A percentile compares a stretch with the other conserved stretches of the same genome.
Conservation (phyloP, 2,797 vertebrate genomes). For the Notoglanidium macrostoma region DNA sequence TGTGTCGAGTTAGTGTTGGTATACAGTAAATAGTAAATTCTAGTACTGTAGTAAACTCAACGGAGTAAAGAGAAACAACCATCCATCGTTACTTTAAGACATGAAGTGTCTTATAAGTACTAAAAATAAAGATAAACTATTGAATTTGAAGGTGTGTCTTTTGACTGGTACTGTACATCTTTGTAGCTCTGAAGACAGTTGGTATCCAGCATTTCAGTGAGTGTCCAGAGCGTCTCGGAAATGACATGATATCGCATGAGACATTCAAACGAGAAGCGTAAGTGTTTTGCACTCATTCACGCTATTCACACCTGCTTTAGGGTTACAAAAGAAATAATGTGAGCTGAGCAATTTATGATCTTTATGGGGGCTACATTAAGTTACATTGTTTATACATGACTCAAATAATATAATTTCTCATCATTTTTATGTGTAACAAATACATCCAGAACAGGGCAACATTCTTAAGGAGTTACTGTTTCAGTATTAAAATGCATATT, state of each 20-base stretch:
- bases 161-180: not conserved
- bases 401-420: not conserved
- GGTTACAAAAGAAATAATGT: not conserved
- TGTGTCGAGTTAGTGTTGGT: too few relatives aligned
- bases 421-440: not conserved
- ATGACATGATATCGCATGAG: constrained; percentile 71
- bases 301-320: constrained; percentile 4
- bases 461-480: not conserved
- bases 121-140: too few relatives aligned
- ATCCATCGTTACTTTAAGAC: too few relatives aligned
- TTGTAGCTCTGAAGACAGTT: constrained; percentile 71
- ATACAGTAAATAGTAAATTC: too few relatives aligned
- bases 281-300: constrained; percentile 49
- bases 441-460: not conserved
- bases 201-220: constrained; percentile 70
- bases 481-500: not conserved
- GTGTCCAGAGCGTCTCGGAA: constrained; percentile 67
- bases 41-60: too few relatives aligned
- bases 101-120: too few relatives aligned
- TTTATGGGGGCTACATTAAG: not conserved
- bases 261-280: constrained; percentile 76
- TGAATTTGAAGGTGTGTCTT: too few relatives aligned
- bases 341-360: not conserved
- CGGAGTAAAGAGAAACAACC: too few relatives aligned
- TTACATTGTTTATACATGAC: not conserved